A percentile compares a stretch with the other conserved stretches of the same genome.
Conservation (phyloP, 2,113 vertebrate genomes). For the Sylvicapra grimmia region DNA sequence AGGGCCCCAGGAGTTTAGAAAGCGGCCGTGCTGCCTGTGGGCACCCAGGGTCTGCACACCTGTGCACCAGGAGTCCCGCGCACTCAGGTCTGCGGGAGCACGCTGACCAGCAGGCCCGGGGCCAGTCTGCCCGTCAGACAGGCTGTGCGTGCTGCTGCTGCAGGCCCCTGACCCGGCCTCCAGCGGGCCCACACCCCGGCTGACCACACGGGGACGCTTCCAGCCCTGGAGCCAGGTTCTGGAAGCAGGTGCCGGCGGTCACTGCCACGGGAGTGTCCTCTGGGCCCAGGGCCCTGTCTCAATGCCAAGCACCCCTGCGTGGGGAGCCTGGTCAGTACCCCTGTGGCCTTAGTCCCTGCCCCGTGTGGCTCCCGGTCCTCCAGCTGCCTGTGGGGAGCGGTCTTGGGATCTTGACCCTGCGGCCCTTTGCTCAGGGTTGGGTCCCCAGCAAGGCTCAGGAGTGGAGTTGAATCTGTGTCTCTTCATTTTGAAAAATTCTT, state of each 20-base stretch:
- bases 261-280: background rate
- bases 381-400: accelerated
- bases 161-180: background rate
- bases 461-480: background rate
- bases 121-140: background rate
- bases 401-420: background rate
- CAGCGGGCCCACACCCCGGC: background rate
- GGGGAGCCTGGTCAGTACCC: background rate
- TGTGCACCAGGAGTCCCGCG: no score
- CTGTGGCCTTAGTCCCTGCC: background rate
- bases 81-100: no score
- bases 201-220: background rate
- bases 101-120: background rate
- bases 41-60: background rate
- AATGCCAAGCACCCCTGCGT: background rate
- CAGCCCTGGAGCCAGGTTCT: background rate
- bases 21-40: background rate
- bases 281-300: background rate
- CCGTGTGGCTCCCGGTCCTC: accelerated
- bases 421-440: background rate
- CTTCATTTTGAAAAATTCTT: background rate
- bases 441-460: background rate
- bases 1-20: background rate
- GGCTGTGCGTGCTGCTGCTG: background rate
- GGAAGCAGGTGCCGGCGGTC: background rate